These are phyloP conservation scores for Lasiurus cinereus DNA, from an alignment of 2,113 vertebrate species.

Conservation along the genomic window DNA sequence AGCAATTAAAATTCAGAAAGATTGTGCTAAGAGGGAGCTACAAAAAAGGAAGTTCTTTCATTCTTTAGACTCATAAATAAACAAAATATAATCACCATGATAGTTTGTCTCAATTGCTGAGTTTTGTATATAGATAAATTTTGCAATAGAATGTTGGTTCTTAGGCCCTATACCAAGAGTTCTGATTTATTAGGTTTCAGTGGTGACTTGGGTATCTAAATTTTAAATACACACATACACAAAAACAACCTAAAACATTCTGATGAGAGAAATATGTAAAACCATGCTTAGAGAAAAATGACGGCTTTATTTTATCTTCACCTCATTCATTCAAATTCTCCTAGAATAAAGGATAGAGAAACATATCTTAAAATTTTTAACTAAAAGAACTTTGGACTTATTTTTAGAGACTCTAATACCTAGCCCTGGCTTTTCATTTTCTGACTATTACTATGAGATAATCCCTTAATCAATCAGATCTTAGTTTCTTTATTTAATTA, in stretches of 20 bases:
- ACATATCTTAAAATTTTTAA: background rate
- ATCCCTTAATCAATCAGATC: background rate
- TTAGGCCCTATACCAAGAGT: background rate
- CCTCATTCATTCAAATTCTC: background rate
- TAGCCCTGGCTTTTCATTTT: background rate
- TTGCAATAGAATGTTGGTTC: background rate
- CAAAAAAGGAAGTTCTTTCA: background rate
- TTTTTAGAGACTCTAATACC: background rate
- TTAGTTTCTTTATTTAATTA: background rate
- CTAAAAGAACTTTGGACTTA: background rate
- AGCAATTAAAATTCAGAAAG: conserved; percentile 6
- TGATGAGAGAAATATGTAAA: background rate
- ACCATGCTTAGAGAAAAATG: background rate
- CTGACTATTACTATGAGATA: background rate
- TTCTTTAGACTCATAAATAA: background rate
- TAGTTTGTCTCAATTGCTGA: background rate
- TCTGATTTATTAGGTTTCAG: background rate
- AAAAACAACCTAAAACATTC: background rate
- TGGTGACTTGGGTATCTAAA: background rate
- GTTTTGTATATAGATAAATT: background rate
- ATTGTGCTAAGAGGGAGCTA: background rate
- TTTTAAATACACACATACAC: background rate
- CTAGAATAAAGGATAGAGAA: background rate
- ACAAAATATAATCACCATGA: background rate
- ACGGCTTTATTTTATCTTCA: fast-evolving